Conservation (phyloP, 2,888 invertebrate species). For the Raillietiella orientalis region DNA sequence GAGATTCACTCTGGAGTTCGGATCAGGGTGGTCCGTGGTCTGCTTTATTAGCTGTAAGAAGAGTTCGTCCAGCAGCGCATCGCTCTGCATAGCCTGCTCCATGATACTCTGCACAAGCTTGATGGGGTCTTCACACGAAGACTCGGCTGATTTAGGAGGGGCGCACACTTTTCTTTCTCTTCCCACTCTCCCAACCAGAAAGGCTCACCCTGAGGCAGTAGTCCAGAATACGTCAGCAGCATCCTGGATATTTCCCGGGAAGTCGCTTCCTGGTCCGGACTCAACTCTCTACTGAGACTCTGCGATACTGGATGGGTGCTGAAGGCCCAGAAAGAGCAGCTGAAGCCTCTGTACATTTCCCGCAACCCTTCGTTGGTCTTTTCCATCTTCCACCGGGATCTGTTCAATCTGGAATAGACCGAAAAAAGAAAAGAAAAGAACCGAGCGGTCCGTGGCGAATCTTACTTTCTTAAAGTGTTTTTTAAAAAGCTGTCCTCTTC, state of each 20-base stretch:
- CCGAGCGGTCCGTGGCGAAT: not conserved
- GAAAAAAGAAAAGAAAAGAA: not conserved
- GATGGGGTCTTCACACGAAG: constrained; percentile 41
- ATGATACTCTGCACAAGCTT: constrained; percentile 58
- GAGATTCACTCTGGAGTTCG: constrained; percentile 48
- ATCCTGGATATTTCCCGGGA: constrained; percentile 61
- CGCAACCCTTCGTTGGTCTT: constrained; percentile 20
- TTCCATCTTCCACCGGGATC: constrained; percentile 40
- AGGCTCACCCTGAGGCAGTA: constrained; percentile 29
- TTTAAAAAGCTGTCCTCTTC: constrained; percentile 44
- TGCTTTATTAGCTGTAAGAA: constrained; percentile 74
- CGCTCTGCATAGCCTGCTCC: constrained; percentile 67
- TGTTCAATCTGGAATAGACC: constrained; percentile 22
- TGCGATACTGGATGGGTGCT: constrained; percentile 43
- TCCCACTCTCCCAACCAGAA: no score
- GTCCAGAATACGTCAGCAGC: constrained; percentile 58
- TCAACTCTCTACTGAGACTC: constrained; percentile 47
- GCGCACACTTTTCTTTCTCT: no score
- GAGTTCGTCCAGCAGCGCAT: constrained; percentile 52
- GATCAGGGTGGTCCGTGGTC: constrained; percentile 71
- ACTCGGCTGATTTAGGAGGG: no score
- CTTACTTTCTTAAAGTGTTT: constrained; percentile 42
- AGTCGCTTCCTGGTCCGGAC: constrained; percentile 47
- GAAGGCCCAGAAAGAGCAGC: constrained; percentile 66
- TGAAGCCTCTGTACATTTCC: constrained; percentile 57